Evolutionary conservation across 64 coral and sea anemone genomes (phyloP), one percentile per base, ranked within the genome.

Genomic region (Exaiptasia diaphana): DNA sequence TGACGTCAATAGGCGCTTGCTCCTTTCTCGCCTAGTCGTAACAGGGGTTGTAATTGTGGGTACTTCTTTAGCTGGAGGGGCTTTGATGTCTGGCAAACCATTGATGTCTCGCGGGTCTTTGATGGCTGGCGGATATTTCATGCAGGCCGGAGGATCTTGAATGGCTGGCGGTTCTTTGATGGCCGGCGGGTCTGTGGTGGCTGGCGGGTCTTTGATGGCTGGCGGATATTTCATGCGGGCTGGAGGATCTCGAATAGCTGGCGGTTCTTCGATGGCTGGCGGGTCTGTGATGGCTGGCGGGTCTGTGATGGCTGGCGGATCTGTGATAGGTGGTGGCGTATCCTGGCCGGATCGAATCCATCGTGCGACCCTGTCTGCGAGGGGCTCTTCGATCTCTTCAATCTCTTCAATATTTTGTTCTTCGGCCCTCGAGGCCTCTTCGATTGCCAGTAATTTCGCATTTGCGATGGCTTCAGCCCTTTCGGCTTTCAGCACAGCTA

Each of bases 401-500:
- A 7, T 2, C 5, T 38, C 33, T 10, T 48, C 41, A 0, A 17
- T 28, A 10, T 27, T 46, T 0, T 73, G 40, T 29, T 73, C 11
- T 48, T 73, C 69, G 24, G 4, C 0, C 12, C 44, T 29, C 8
- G 69, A 43, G 36, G 67, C 69, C 22, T 40, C 26, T 24, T 79
- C 76, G 40, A 79, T 63, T 5, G 40, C 76, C 32, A 15, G 42
- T 39, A 79, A 21, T 45, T 58, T 49, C 5, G 76, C 76, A 3
- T 63, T 41, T 14, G 76, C 76, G 0, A 79, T 42, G 3, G 56
- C 56, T 37, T 43, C n/a, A 9, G 40, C 60, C 45, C 55, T 56
- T 28, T 17, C 20, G 13, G 56, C 76, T 8, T 35, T 40, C n/a
- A 79, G 76, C 38, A 79, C 9, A 7, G 57, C 56, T 18, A 49